Conservation (phyloP, 2,113 vertebrate genomes). For the Brachyistius frenatus region DNA sequence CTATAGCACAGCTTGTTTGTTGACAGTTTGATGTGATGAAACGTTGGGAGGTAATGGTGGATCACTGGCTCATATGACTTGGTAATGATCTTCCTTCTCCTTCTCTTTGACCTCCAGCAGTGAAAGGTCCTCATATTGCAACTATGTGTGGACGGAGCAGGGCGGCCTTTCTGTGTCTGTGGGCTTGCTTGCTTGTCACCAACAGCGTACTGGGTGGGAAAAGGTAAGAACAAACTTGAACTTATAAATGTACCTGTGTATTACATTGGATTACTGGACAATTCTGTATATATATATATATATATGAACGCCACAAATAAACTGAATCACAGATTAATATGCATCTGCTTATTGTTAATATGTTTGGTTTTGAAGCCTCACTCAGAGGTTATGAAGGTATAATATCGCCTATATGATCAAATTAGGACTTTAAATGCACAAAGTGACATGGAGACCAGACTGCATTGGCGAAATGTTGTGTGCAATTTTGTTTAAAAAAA, state of each 20-base stretch:
- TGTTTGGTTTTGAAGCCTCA: not conserved
- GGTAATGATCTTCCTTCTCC: slow-evolving; percentile 27
- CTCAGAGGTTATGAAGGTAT: not conserved
- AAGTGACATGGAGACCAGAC: not conserved
- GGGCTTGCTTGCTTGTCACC: slow-evolving; percentile 90
- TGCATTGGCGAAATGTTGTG: slow-evolving; percentile 37
- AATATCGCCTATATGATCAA: slow-evolving; percentile 7
- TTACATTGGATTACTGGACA: not conserved
- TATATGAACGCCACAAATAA: not conserved
- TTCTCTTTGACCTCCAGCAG: slow-evolving; percentile 84
- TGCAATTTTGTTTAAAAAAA: slow-evolving; percentile 56
- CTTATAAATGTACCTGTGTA: not conserved
- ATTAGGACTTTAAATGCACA: not conserved
- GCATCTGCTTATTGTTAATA: not conserved
- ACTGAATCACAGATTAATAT: not conserved
- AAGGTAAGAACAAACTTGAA: slow-evolving; percentile 87
- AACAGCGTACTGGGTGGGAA: slow-evolving; percentile 86
- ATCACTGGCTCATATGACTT: slow-evolving; percentile 22
- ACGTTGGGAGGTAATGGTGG: slow-evolving; percentile 6
- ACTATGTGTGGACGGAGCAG: slow-evolving; percentile 88
- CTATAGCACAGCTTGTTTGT: slow-evolving; percentile 1
- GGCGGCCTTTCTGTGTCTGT: slow-evolving; percentile 87
- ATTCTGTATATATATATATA: not conserved
- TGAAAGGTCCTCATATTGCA: slow-evolving; percentile 87
- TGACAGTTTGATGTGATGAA: slow-evolving; percentile 26